Evolutionary conservation across 2,113 vertebrate species (phyloP).

Genomic region (Hucho hucho): DNA sequence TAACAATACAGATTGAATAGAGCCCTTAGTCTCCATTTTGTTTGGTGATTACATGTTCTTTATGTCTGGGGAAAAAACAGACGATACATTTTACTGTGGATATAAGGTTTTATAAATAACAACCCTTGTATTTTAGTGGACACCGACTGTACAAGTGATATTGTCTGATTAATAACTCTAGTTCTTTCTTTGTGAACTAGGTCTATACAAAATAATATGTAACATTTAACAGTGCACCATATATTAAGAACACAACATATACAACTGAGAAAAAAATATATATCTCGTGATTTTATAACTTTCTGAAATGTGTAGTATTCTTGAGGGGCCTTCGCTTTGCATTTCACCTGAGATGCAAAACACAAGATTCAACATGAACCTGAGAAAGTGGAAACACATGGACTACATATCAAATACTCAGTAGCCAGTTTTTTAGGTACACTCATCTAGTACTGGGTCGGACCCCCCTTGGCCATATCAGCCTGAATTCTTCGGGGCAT

Average conservation of each 20-base stretch:
- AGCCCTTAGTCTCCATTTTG: too few species aligned
- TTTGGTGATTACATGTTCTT: too few species aligned
- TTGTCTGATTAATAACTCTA: conserved; percentile 73
- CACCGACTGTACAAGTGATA: conserved; percentile 67
- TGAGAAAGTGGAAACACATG: conserved; percentile 73
- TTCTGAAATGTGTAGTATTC: conserved; percentile 61
- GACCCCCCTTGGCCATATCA: too few species aligned
- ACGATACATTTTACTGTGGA: conserved; percentile 40
- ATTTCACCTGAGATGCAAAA: conserved; percentile 84
- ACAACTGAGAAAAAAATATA: conserved; percentile 70
- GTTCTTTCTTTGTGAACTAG: conserved; percentile 74
- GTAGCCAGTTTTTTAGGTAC: too few species aligned
- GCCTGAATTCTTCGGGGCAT: too few species aligned
- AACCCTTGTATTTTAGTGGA: conserved; percentile 54
- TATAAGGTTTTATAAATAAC: conserved; percentile 49
- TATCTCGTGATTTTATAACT: conserved; percentile 62
- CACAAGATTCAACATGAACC: conserved; percentile 73
- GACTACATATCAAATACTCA: conserved; percentile 51
- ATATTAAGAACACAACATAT: conserved; percentile 73
- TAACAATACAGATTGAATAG: conserved; percentile 20
- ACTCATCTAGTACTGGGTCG: too few species aligned
- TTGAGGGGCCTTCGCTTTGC: conserved; percentile 65
- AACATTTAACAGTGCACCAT: conserved; percentile 78
- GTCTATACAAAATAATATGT: conserved; percentile 75
- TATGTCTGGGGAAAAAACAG: conserved; percentile 34